A percentile compares a stretch with the other conserved stretches of the same genome.
phyloP scores from a whole-genome alignment of 2,113 vertebrate genomes.

The Ageneiosus marmoratus region DNA sequence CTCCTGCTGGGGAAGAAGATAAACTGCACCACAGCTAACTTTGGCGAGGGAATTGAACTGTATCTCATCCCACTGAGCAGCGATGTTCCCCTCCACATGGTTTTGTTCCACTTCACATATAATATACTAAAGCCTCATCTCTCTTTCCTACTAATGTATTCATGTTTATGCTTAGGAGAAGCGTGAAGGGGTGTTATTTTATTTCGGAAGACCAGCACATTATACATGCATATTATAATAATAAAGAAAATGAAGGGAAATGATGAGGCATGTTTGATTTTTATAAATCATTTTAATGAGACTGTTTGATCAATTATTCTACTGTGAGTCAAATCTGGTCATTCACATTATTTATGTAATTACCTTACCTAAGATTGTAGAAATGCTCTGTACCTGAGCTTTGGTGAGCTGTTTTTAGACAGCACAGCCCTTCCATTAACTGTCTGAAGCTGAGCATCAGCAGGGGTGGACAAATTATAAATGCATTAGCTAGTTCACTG shows the following conservation, averaged over 20 bases:
- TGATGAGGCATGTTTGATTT: not conserved
- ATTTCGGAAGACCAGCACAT: not conserved
- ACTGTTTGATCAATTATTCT: not conserved
- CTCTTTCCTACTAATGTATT: conserved; percentile 2
- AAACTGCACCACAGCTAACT: conserved; percentile 3
- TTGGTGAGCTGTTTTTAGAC: not conserved
- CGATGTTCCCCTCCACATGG: not conserved
- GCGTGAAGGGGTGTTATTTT: conserved; percentile 15
- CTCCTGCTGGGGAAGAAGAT: conserved; percentile 21
- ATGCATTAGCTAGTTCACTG: conserved; percentile 5
- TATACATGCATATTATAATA: not conserved
- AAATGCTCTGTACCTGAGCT: not conserved
- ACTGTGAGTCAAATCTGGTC: not conserved
- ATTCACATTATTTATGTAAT: not conserved
- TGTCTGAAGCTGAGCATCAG: conserved; percentile 16
- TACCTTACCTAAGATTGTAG: not conserved
- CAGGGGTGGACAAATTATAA: not conserved
- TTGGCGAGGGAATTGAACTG: not conserved
- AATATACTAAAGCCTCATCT: not conserved
- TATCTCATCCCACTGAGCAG: conserved; percentile 10
- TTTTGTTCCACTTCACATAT: conserved; percentile 18
- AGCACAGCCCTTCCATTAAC: conserved; percentile 9
- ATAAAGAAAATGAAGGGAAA: not conserved
- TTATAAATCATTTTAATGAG: not conserved
- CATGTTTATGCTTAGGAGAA: conserved; percentile 10